Conservation (phyloP, 2,888 invertebrate species). For the Sarcophaga carnaria region DNA sequence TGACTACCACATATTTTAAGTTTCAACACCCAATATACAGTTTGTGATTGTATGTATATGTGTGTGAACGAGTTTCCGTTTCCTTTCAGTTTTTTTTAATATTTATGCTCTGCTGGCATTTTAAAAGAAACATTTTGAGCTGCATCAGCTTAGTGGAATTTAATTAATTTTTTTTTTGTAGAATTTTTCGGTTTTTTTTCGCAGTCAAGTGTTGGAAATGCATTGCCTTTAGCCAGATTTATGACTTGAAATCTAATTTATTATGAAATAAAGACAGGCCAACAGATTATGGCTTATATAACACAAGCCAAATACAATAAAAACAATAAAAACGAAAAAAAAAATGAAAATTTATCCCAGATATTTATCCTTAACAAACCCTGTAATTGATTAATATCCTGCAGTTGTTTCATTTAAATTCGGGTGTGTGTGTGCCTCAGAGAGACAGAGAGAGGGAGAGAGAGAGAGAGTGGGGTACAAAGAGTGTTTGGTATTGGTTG, state of each 20-base stretch:
- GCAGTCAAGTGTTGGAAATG: constrained; percentile 12
- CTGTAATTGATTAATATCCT: constrained; percentile 67
- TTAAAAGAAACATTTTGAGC: constrained; percentile 1
- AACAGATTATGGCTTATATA: neutral
- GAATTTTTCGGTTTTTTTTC: constrained; percentile 19
- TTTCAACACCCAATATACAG: too few relatives aligned
- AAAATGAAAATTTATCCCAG: neutral
- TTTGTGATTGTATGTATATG: too few relatives aligned
- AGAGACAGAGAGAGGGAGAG: neutral
- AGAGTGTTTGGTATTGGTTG: neutral
- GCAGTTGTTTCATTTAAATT: constrained; percentile 47
- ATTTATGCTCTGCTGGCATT: neutral
- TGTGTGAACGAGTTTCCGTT: too few relatives aligned
- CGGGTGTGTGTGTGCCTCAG: neutral
- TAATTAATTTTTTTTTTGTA: constrained; percentile 50
- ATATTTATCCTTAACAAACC: constrained; percentile 32
- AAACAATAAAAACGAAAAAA: neutral
- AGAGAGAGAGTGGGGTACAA: neutral
- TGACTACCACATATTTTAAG: too few relatives aligned
- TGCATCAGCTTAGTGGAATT: constrained; percentile 10
- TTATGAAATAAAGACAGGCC: constrained; percentile 22
- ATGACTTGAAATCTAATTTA: constrained; percentile 63
- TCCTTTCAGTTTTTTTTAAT: neutral
- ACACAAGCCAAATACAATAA: neutral
- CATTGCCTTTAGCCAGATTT: constrained; percentile 61